A percentile compares a stretch with the other conserved stretches of the same genome.
These are phyloP conservation scores for Prunella strophiata DNA, from an alignment of 2,797 vertebrate genomes.

Conservation along the genomic window DNA sequence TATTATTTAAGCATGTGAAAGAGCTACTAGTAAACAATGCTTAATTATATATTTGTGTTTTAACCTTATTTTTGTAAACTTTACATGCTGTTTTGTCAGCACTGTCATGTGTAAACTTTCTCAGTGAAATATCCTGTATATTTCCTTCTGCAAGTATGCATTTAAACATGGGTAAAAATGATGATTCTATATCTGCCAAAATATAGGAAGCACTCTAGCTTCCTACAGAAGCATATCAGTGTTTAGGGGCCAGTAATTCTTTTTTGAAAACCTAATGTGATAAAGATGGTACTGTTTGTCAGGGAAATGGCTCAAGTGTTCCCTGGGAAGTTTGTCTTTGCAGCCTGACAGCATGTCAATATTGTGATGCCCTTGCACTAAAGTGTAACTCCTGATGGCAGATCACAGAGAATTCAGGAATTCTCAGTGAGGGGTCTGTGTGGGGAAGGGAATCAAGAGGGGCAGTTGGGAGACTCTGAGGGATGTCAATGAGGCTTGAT, in stretches of 20 bases:
- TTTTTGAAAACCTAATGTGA: neutral
- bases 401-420: neutral
- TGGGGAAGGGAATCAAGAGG: neutral
- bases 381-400: neutral
- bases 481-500: neutral
- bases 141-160: neutral
- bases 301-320: neutral
- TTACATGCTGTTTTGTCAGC: neutral
- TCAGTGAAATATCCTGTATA: neutral
- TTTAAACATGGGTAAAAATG: neutral
- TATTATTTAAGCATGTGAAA: neutral
- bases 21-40: neutral
- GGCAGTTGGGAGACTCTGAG: accelerated
- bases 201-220: neutral
- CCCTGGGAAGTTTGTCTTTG: neutral
- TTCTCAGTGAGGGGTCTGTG: neutral
- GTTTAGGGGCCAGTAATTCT: neutral
- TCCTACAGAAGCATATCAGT: neutral
- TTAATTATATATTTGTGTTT: neutral
- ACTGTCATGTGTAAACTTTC: neutral
- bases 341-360: neutral
- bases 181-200: neutral
- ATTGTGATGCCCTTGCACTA: neutral
- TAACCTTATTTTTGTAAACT: neutral
- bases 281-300: neutral